A percentile compares a stretch with the other conserved stretches of the same genome.
phyloP scores from a whole-genome alignment of 2,797 vertebrate genomes.

The Pelochelys cantorii region DNA sequence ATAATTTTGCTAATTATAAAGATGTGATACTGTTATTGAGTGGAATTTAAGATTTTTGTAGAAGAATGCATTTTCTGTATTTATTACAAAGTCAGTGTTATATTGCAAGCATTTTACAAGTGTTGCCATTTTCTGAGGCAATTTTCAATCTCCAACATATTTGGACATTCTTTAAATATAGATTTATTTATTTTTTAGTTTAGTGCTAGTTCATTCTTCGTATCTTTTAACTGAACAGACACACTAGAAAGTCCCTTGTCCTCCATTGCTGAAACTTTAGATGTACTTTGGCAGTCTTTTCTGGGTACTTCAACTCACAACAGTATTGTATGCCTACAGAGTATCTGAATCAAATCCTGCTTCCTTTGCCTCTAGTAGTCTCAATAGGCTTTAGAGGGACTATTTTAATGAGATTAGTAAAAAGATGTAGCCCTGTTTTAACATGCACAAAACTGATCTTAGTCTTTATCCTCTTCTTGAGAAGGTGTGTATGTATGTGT shows the following conservation, averaged over 20 bases:
- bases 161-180: conserved; percentile 40
- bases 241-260: not conserved
- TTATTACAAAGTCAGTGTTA: not conserved
- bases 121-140: conserved; percentile 12
- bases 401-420: not conserved
- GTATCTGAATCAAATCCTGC: not conserved
- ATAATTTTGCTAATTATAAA: not conserved
- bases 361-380: not conserved
- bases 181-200: too few species aligned
- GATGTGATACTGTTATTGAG: not conserved
- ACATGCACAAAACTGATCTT: not conserved
- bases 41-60: conserved; percentile 24
- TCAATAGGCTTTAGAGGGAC: not conserved
- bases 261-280: not conserved
- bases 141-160: not conserved
- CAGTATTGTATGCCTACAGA: not conserved
- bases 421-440: fast-evolving
- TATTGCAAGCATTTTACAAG: conserved; percentile 11
- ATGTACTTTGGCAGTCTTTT: not conserved
- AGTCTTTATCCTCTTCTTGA: not conserved
- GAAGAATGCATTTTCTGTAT: not conserved
- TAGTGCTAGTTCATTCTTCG: conserved; percentile 8
- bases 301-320: not conserved
- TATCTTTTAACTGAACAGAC: not conserved
- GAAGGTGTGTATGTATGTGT: not conserved